Evolutionary conservation across 2,797 vertebrate species (phyloP).

Genomic region (Smutsia temminckii): DNA sequence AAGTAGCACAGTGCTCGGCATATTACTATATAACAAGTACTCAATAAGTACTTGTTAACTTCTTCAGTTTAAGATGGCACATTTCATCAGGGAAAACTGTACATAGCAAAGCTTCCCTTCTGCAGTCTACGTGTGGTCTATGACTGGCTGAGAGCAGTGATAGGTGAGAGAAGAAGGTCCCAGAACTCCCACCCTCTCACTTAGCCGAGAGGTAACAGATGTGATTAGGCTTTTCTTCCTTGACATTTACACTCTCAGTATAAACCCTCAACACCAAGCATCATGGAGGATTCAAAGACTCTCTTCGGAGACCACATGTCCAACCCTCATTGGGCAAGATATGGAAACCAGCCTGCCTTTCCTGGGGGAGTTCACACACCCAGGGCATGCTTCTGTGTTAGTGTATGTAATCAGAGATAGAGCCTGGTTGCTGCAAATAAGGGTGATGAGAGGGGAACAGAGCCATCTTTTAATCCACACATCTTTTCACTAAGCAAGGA

Average conservation of each 20-base stretch:
- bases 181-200: background rate
- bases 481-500: background rate
- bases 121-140: background rate
- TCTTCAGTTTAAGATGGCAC: background rate
- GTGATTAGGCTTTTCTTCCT: background rate
- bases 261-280: background rate
- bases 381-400: background rate
- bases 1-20: background rate
- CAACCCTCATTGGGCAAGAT: background rate
- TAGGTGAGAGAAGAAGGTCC: background rate
- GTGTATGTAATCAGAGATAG: background rate
- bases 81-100: background rate
- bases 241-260: background rate
- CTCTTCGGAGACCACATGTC: background rate
- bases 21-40: background rate
- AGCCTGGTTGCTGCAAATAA: background rate
- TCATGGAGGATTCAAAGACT: background rate
- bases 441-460: background rate
- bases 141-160: background rate
- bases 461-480: background rate
- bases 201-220: background rate
- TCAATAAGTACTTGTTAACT: background rate
- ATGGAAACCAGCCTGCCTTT: background rate
- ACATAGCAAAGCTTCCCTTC: background rate
- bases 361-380: background rate